Evolutionary conservation across 2,888 invertebrate species (phyloP).

Genomic region (Pilophorus perplexus): DNA sequence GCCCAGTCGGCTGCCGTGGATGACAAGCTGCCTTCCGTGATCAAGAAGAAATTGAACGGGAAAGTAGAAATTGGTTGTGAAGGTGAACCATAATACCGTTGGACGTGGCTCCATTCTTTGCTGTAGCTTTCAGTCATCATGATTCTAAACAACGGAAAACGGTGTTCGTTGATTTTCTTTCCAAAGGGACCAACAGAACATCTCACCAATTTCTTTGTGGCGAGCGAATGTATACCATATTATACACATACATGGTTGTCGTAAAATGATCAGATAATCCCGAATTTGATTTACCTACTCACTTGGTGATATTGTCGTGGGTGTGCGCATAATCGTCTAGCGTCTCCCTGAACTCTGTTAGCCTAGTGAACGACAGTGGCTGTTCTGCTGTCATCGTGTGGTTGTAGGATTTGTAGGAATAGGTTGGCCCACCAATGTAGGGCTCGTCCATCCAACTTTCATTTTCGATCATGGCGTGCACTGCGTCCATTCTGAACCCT

Average conservation of each 20-base stretch:
- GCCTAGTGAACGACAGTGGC: constrained; percentile 58
- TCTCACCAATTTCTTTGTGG: no score
- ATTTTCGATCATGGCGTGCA: constrained; percentile 47
- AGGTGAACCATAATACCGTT: constrained; percentile 62
- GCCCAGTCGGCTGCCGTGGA: constrained; percentile 57
- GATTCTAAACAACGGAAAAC: no score
- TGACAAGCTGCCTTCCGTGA: constrained; percentile 58
- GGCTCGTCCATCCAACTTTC: constrained; percentile 53
- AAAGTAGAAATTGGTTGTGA: constrained; percentile 61
- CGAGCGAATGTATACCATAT: no score
- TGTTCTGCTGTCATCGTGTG: constrained; percentile 65
- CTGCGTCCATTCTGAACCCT: constrained; percentile 68
- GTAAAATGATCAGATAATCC: no score
- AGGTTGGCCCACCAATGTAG: constrained; percentile 53
- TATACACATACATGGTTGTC: no score
- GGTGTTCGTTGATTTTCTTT: neutral
- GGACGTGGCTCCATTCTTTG: constrained; percentile 53
- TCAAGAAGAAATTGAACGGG: constrained; percentile 75
- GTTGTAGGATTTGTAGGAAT: constrained; percentile 58
- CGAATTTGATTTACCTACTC: no score
- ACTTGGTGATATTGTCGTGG: constrained; percentile 29
- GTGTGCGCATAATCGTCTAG: constrained; percentile 58
- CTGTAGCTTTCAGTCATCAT: constrained; percentile 76
- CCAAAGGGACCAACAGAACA: no score
- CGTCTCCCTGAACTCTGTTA: constrained; percentile 59